phyloP scores from a whole-genome alignment of 92 coral and sea anemone genomes.

The Hydrozoanthus gracilis region DNA sequence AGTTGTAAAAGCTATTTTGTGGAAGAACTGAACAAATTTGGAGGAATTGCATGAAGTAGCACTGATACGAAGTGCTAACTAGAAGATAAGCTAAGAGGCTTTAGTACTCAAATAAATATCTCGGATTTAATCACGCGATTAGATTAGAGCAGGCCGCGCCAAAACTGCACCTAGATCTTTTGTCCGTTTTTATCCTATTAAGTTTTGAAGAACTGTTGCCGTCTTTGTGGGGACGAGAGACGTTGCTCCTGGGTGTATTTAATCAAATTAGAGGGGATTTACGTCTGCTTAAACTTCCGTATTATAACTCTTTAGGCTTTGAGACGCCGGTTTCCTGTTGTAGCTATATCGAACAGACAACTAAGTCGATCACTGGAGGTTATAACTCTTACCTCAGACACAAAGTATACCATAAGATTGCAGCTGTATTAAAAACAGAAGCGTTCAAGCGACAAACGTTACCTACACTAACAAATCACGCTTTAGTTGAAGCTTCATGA shows the following conservation, averaged over 20 bases:
- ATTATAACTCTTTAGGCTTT: not conserved
- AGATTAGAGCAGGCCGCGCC: not conserved
- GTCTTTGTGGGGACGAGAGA: not conserved
- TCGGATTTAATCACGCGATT: slow-evolving; percentile 28
- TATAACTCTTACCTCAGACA: not conserved
- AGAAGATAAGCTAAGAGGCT: slow-evolving; percentile 30
- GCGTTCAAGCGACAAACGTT: not conserved
- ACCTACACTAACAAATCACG: not conserved
- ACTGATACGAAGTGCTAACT: slow-evolving; percentile 1
- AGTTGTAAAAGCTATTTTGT: not conserved
- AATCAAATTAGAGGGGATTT: not conserved
- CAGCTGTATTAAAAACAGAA: not conserved
- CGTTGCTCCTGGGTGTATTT: not conserved
- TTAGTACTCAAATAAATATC: not conserved
- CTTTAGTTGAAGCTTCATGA: not conserved
- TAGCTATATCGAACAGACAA: not conserved
- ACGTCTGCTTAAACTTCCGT: not conserved
- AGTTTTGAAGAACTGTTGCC: not conserved
- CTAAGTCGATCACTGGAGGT: not conserved
- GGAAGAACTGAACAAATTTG: no score
- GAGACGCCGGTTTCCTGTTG: not conserved
- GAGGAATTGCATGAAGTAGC: no score
- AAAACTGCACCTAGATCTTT: not conserved
- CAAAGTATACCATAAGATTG: not conserved
- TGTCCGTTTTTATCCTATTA: not conserved